Evolutionary conservation across 2,888 invertebrate genomes (phyloP), one percentile per base, ranked within the genome.

Genomic region (Tuberolachnus salignus): DNA sequence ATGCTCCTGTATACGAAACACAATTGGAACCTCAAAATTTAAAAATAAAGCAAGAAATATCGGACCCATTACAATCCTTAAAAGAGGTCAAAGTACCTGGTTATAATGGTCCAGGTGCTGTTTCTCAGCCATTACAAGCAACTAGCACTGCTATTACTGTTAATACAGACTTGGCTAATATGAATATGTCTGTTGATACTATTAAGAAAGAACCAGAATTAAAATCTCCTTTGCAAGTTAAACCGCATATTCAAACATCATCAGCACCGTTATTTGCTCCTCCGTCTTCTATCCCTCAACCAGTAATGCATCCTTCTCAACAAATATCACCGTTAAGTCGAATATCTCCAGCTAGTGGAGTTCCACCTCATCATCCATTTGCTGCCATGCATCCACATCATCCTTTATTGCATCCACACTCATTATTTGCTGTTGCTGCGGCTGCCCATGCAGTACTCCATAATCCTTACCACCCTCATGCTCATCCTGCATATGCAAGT

Each of bases 1-100:
- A 78, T 51, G n/a, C 72, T 10, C 72, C 80, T 51, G 59, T 80
- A 8, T 80, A 72, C 63, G 81, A 81, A 49, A 78, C 57, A 49
- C 87, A 87, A 83, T 89, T 87, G 84, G 91, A 92, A 83, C 91
- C 91, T 10, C 91, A 92, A 84, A 91, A 92, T 85, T 86, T 91
- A 78, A 92, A 92, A 84, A 90, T 92, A 49, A 92, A 91, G 83
- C 90, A 91, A 83, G 92, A 91, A 85, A 87, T 83, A 67, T 74
- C 89, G 42, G 92, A 93, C 87, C 93, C 93, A 3, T 84, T 93
- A 82, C 92, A 93, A 84, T 92, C 92, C 82, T 86, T 93, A 11
- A 92, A 92, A 84, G 92, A 92, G 85, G 92, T 93, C 0, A 92
- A 92, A 87, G 92, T 92, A 11, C 91, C 92, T 55, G 91, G 92